Percentiles rank a stretch among this genome's conserved stretches.
Evolutionary conservation across 2,888 invertebrate species (phyloP).

Genomic region (Leucoma salicis): DNA sequence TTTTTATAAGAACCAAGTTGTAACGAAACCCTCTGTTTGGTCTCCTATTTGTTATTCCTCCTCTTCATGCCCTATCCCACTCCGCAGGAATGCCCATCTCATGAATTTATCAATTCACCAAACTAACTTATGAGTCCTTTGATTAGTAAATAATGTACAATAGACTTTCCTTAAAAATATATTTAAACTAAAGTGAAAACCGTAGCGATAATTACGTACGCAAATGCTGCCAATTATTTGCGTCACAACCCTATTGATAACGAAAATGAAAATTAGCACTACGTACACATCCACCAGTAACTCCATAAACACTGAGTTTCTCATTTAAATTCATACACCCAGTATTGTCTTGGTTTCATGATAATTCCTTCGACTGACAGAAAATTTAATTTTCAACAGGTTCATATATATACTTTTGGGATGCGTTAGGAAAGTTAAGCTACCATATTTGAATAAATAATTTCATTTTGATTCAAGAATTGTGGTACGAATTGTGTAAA

Average conservation of each 20-base stretch:
- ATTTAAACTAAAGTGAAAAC: no score
- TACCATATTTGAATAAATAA: conserved; percentile 1
- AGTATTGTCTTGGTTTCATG: conserved; percentile 23
- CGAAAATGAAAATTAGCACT: conserved; percentile 19
- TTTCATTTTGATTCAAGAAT: neutral
- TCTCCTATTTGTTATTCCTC: no score
- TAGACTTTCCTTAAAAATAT: no score
- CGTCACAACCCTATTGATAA: conserved; percentile 21
- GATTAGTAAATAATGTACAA: no score
- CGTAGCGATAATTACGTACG: no score
- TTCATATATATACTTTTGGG: conserved; percentile 13
- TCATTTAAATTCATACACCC: conserved; percentile 34
- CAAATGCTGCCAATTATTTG: no score
- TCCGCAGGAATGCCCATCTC: no score
- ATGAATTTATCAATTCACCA: no score
- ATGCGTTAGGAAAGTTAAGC: conserved; percentile 16
- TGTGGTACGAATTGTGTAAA: neutral
- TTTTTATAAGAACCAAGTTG: no score
- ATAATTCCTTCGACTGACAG: conserved; percentile 16
- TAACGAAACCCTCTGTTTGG: no score
- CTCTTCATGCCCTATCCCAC: no score
- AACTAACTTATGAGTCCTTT: no score
- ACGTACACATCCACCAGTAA: conserved; percentile 12
- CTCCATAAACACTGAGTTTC: conserved; percentile 16
- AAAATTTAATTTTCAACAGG: conserved; percentile 32